Evolutionary conservation across 1,140 invertebrate species (phyloP).

Genomic region (Pogonus chalceus): DNA sequence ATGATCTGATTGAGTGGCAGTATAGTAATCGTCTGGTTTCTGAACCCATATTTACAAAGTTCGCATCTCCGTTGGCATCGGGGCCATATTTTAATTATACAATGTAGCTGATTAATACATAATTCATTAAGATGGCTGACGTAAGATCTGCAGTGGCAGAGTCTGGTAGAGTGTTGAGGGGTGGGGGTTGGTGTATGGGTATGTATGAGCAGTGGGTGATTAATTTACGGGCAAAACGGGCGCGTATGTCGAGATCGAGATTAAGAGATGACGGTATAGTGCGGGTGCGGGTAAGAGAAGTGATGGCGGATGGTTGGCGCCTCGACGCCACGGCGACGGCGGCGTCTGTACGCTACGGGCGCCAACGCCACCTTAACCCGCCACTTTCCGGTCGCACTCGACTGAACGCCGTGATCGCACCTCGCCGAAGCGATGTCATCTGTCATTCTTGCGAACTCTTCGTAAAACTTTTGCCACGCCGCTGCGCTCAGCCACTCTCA

Average conservation of each 20-base stretch:
- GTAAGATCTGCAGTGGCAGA: no score
- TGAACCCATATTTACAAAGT: no score
- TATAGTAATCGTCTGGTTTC: no score
- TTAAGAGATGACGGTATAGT: conserved; percentile 3
- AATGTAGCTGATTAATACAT: not conserved
- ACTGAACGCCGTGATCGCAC: not conserved
- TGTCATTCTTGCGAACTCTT: not conserved
- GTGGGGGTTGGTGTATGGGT: not conserved
- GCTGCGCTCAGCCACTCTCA: no score
- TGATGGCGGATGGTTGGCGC: conserved; percentile 3
- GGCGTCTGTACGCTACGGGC: not conserved
- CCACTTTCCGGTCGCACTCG: not conserved
- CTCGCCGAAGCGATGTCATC: not conserved
- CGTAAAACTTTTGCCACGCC: not conserved
- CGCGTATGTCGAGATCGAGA: conserved; percentile 11
- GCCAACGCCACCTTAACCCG: not conserved
- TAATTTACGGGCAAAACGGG: conserved; percentile 3
- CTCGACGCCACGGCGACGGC: conserved; percentile 7
- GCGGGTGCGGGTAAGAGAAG: conserved; percentile 8
- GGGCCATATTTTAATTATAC: not conserved
- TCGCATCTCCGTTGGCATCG: no score
- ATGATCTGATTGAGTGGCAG: no score
- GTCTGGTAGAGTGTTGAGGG: not conserved
- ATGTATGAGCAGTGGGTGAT: not conserved
- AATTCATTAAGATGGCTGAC: not conserved